Base-by-base conservation (phyloP, 64 coral and sea anemone species). In the Catalaphyllia jardinei region DNA sequence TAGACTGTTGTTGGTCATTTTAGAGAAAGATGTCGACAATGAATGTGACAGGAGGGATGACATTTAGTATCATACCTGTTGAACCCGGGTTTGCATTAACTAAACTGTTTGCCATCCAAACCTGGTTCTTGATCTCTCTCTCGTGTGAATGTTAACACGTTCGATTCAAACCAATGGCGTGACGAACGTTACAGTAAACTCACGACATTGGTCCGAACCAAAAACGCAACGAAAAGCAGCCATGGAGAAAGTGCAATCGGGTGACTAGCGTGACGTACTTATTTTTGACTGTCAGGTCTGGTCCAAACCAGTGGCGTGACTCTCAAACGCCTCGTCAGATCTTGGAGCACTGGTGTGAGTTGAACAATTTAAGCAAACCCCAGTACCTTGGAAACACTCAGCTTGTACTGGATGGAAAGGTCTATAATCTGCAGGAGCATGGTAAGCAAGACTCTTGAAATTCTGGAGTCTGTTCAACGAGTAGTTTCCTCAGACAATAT, bases 371-470 rank as follows among this genome's bases (percentile, higher is more conserved):
- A 73, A 75, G 71, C 24, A 99, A 95, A 80, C 93, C 97, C 1
- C 93, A 99, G 78, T 99, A 91, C 31, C 88, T 99, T 72, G 97
- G 97, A n/a, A 99, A 99, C 65, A 99, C 91, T 38, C 93, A 99
- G 65, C 71, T 99, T 11, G 94, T 92, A 4, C 39, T 99, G n/a
- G 88, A 93, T 12, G 87, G 89, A 75, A 90, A 91, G 62, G 89
- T 92, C 17, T 99, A 94, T 83, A 80, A 52, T 24, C 89, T 98
- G 30, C 92, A 91, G 62, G 88, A 94, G 51, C 94, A 91, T n/a
- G 92, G 92, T 98, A 52, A 55, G 91, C 39, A 7, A 46, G 5
- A 42, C 13, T 57, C 55, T 15, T 18, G 1, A 65, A 65, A 8
- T 65, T 76, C 74, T 76, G 22, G 15, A 14, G 19, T n/a, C 31